Percentiles rank a stretch among this genome's conserved stretches.
These are phyloP conservation scores for Schizotus pectinicornis DNA, from an alignment of 2,888 invertebrate genomes.

Conservation along the genomic window DNA sequence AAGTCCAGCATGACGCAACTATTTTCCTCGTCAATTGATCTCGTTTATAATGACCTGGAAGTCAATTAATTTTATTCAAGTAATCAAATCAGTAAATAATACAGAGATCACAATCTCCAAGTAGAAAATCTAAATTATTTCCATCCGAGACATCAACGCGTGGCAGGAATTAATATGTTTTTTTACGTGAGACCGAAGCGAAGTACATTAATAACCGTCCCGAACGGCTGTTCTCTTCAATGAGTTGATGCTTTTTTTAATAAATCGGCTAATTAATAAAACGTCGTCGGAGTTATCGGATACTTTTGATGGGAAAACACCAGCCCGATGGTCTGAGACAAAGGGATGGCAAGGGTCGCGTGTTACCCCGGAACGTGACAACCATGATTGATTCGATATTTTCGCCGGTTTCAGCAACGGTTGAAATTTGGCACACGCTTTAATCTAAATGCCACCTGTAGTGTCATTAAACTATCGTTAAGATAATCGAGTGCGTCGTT, in stretches of 20 bases:
- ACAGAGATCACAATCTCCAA: slow-evolving; percentile 37
- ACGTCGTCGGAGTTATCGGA: slow-evolving; percentile 31
- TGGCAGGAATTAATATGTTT: slow-evolving; percentile 37
- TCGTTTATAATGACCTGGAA: slow-evolving; percentile 1
- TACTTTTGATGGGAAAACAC: slow-evolving; percentile 23
- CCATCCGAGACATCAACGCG: slow-evolving; percentile 36
- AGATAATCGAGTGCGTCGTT: slow-evolving; percentile 15
- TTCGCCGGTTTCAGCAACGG: slow-evolving; percentile 18
- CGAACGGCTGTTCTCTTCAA: slow-evolving; percentile 32
- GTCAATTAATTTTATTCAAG: slow-evolving; percentile 11
- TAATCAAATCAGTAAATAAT: slow-evolving; percentile 27
- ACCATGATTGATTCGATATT: slow-evolving; percentile 38
- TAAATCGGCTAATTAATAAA: slow-evolving; percentile 44
- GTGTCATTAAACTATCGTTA: slow-evolving; percentile 32
- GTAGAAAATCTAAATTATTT: slow-evolving; percentile 38
- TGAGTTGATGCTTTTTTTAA: slow-evolving; percentile 37
- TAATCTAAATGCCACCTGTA: slow-evolving; percentile 21
- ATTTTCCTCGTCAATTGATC: slow-evolving; percentile 2
- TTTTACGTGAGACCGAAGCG: slow-evolving; percentile 24
- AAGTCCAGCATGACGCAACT: neutral
- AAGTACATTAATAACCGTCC: slow-evolving; percentile 35
- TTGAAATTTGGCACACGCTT: slow-evolving; percentile 24
- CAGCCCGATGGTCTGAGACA: slow-evolving; percentile 4
- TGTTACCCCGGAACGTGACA: slow-evolving; percentile 35
- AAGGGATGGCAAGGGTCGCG: slow-evolving; percentile 30